Conservation (phyloP, 2,888 invertebrate genomes). For the Nomada lathburiana region DNA sequence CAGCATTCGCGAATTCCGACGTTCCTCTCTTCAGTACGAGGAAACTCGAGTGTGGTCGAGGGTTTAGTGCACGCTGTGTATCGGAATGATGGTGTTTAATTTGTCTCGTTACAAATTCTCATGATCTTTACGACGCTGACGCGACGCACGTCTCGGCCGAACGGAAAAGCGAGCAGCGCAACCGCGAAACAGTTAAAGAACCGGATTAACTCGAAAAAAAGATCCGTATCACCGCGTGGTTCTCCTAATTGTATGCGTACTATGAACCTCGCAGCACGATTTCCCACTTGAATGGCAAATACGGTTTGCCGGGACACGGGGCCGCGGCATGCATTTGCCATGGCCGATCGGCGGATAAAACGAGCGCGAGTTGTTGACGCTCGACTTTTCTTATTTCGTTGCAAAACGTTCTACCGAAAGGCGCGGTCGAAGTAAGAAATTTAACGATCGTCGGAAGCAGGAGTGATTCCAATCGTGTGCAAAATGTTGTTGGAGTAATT, state of each 20-base stretch:
- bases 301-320: neutral
- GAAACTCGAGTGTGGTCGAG: neutral
- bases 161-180: constrained; percentile 17
- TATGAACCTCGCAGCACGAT: constrained; percentile 15
- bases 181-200: constrained; percentile 23
- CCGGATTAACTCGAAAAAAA: constrained; percentile 36
- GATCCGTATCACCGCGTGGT: constrained; percentile 14
- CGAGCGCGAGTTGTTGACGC: constrained; percentile 67
- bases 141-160: neutral
- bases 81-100: neutral
- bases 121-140: neutral
- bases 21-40: neutral
- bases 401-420: constrained; percentile 49
- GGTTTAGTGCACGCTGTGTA: neutral
- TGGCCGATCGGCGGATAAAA: constrained; percentile 35
- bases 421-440: constrained; percentile 60
- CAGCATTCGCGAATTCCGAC: no score
- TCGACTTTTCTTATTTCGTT: constrained; percentile 50
- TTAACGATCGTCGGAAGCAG: constrained; percentile 63
- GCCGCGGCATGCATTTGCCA: constrained; percentile 15
- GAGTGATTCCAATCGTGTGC: constrained; percentile 2
- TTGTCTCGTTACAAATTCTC: constrained; percentile 15
- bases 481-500: no score
- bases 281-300: constrained; percentile 36
- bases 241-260: constrained; percentile 41